A percentile compares a stretch with the other conserved stretches of the same genome.
Conservation (phyloP, 2,113 vertebrate species). For the Lepisosteus oculatus region DNA sequence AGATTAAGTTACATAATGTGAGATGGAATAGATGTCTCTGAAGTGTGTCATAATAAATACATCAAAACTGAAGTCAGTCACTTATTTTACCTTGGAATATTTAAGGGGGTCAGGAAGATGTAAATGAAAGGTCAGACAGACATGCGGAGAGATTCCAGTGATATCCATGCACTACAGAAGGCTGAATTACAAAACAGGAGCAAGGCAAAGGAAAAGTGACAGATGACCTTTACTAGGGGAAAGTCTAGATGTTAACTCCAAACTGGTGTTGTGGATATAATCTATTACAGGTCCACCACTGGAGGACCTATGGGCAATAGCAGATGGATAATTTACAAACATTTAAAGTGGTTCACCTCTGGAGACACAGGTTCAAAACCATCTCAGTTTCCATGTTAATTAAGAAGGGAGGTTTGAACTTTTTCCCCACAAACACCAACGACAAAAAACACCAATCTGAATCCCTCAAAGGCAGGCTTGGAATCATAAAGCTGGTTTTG, state of each 20-base stretch:
- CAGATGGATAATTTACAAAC: too few species aligned
- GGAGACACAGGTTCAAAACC: too few species aligned
- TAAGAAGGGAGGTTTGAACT: too few species aligned
- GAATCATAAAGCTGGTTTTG: too few species aligned
- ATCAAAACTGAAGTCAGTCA: neutral
- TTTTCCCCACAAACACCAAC: too few species aligned
- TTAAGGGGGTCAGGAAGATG: neutral
- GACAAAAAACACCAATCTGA: too few species aligned
- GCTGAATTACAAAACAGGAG: neutral
- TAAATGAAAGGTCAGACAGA: conserved; percentile 3
- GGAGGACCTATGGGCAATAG: neutral
- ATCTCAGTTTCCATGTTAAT: too few species aligned
- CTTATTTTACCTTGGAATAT: neutral
- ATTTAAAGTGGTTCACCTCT: too few species aligned
- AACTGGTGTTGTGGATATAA: neutral
- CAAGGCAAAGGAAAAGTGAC: neutral
- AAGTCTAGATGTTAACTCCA: neutral
- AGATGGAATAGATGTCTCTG: neutral
- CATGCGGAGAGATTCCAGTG: neutral
- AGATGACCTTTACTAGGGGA: neutral
- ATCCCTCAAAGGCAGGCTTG: too few species aligned
- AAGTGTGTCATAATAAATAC: neutral
- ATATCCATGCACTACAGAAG: neutral
- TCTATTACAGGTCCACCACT: neutral
- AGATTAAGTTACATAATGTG: too few species aligned